Evolutionary conservation across 2,797 vertebrate species (phyloP), one percentile per base, ranked within the genome.

Genomic region (Eulemur rubriventer): DNA sequence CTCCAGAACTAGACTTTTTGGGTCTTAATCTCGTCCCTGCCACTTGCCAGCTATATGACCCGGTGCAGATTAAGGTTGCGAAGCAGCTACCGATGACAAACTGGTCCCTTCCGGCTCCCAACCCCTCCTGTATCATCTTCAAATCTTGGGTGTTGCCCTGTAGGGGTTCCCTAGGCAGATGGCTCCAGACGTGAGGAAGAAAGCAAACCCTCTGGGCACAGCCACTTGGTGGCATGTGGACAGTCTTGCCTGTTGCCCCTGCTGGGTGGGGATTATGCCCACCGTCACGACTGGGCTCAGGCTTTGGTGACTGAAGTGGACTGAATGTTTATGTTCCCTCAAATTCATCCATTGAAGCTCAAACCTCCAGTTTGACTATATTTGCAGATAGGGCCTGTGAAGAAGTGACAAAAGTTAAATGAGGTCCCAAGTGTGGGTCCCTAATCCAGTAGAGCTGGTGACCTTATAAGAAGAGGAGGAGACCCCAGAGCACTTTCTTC

Each of bases 181-280:
- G 30, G 33, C 16, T 57, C 46, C 33, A 30, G 13, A 35, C 7
- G 5, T n/a, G 13, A 4, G 8, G 6, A 11, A 14, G 52, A 24
- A 30, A 1, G 67, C 33, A n/a, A 38, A 72, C 10, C 18, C 13
- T 57, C 7, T 10, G 43, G 72, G 26, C 2, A 0, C 30, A 52
- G 22, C 63, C 28, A 1, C 9, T 9, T 22, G 24, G 59, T 17
- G 33, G 61, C 18, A 4, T 14, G 8, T 26, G 41, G 50, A 17
- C 12, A 48, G 33, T 43, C 8, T 17, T 28, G 30, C 6, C 12
- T 16, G 30, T 86, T 30, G 52, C 24, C 30, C 35, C 63, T 72
- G 30, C 48, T 38, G 17, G 1, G 9, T 1, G 4, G 18, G 14
- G 20, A 24, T 6, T 3, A 6, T 17, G 43, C 8, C 41, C 16